Evolutionary conservation across 1,140 invertebrate species (phyloP).

Genomic region (Caenorhabditis remanei): DNA sequence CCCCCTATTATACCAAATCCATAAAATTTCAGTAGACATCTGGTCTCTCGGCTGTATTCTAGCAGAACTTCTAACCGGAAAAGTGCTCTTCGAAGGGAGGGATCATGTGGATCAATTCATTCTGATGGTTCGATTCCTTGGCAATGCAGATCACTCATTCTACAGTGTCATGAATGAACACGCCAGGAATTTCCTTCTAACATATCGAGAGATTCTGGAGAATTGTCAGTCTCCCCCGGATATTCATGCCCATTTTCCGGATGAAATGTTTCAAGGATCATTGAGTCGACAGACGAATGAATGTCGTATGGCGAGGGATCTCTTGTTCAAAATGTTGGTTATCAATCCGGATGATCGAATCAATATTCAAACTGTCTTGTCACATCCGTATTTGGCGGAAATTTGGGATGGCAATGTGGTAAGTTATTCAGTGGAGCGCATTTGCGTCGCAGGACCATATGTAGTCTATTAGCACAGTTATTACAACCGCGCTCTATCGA

Average conservation of each 20-base stretch:
- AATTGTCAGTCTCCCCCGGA: not conserved
- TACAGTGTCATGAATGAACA: slow-evolving; percentile 11
- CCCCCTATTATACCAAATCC: too few relatives aligned
- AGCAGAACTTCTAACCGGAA: slow-evolving; percentile 91
- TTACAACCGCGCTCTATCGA: too few relatives aligned
- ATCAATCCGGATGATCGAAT: slow-evolving; percentile 24
- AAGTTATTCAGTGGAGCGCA: too few relatives aligned
- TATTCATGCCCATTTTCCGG: slow-evolving; percentile 5
- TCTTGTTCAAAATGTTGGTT: slow-evolving; percentile 16
- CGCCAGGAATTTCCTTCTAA: not conserved
- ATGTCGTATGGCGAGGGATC: slow-evolving; percentile 13
- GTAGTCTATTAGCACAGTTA: too few relatives aligned
- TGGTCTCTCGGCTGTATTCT: slow-evolving; percentile 99
- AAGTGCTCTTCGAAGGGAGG: slow-evolving; percentile 95
- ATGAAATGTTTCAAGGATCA: not conserved
- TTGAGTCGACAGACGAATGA: not conserved
- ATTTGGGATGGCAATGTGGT: slow-evolving; percentile 10
- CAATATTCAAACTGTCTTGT: slow-evolving; percentile 33
- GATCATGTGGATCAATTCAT: slow-evolving; percentile 85
- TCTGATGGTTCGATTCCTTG: slow-evolving; percentile 20
- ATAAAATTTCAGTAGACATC: slow-evolving; percentile 90
- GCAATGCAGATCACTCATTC: not conserved
- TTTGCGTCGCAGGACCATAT: too few relatives aligned
- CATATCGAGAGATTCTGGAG: not conserved
- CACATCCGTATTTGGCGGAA: slow-evolving; percentile 14